Evolutionary conservation across 2,888 invertebrate species (phyloP).

Genomic region (Ceraclea dissimilis): DNA sequence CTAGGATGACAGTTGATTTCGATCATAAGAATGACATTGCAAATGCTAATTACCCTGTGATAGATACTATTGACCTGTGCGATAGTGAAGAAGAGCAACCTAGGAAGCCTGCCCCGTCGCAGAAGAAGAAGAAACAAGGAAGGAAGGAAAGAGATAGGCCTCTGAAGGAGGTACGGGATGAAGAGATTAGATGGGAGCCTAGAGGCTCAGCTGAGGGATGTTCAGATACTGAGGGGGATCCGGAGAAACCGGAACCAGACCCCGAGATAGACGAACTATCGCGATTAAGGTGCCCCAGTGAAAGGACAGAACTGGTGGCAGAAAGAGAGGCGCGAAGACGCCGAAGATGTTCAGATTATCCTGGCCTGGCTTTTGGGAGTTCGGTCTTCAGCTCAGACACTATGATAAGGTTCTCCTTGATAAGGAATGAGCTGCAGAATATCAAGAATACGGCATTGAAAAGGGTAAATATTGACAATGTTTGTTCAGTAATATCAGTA

Average conservation of each 20-base stretch:
- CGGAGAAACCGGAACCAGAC: constrained; percentile 60
- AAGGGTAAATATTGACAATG: constrained; percentile 68
- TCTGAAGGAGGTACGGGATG: constrained; percentile 13
- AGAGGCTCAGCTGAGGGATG: constrained; percentile 37
- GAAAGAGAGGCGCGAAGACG: constrained; percentile 73
- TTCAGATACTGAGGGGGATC: constrained; percentile 41
- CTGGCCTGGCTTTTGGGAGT: constrained; percentile 83
- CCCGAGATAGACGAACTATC: constrained; percentile 75
- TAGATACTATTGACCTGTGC: constrained; percentile 18
- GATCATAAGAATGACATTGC: constrained; percentile 19
- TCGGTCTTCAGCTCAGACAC: constrained; percentile 94
- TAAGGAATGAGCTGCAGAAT: constrained; percentile 95
- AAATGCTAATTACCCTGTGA: constrained; percentile 16
- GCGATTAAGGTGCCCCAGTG: constrained; percentile 80
- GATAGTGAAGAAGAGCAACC: constrained; percentile 27
- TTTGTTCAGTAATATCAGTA: not conserved
- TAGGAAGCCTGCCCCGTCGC: constrained; percentile 32
- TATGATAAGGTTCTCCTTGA: constrained; percentile 96
- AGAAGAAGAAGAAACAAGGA: constrained; percentile 14
- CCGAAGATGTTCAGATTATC: constrained; percentile 83
- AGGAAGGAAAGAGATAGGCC: constrained; percentile 15
- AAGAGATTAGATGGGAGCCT: constrained; percentile 18
- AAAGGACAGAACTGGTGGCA: constrained; percentile 80
- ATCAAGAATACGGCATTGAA: constrained; percentile 93
- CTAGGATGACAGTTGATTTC: not conserved